Percentiles rank a stretch among this genome's conserved stretches.
These are phyloP conservation scores for Podabrus alpinus DNA, from an alignment of 2,888 invertebrate genomes.

Conservation along the genomic window DNA sequence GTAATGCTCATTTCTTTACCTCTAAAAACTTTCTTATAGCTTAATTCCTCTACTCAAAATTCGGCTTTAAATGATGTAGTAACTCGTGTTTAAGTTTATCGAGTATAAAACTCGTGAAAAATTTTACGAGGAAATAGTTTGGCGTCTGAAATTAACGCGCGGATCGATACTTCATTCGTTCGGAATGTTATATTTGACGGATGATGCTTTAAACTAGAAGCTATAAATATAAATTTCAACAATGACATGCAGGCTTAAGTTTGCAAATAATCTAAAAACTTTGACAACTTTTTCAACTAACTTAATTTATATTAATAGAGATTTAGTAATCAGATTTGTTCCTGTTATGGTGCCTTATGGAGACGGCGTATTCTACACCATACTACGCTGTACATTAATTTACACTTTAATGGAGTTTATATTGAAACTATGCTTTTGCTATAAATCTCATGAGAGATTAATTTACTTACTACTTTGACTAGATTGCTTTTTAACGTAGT, in stretches of 20 bases:
- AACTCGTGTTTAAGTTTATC: not conserved
- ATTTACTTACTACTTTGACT: not conserved
- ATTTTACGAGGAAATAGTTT: not conserved
- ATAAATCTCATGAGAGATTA: not conserved
- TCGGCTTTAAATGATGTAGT: constrained; percentile 10
- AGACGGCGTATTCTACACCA: not conserved
- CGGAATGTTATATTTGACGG: not conserved
- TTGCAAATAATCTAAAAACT: not conserved
- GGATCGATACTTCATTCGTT: not conserved
- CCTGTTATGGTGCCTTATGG: not conserved
- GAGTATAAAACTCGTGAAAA: not conserved
- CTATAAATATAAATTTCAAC: not conserved
- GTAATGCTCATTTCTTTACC: constrained; percentile 24
- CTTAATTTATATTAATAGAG: not conserved
- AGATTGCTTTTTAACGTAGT: not conserved
- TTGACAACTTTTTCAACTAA: not conserved
- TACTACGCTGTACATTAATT: not conserved
- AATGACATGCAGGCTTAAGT: not conserved
- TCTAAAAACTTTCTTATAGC: constrained; percentile 15
- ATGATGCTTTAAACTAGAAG: not conserved
- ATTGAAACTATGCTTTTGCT: not conserved
- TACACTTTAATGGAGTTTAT: not conserved
- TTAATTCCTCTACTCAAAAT: constrained; percentile 13
- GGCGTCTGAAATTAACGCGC: not conserved
- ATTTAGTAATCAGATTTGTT: not conserved